phyloP scores from a whole-genome alignment of 2,888 invertebrate species.

The Phortica okadai region DNA sequence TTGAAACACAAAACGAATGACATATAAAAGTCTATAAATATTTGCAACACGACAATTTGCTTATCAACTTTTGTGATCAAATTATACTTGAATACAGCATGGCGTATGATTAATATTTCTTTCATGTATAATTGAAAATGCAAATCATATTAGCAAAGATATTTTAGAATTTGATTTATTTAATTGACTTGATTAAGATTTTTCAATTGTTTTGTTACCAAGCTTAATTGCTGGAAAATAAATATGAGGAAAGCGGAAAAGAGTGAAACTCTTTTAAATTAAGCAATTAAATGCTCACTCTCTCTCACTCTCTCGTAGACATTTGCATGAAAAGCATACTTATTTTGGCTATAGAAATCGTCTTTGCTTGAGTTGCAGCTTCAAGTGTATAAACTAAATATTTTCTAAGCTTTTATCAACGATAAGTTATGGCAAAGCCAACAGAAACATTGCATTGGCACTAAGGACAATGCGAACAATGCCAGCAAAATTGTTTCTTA shows the following conservation, averaged over 20 bases:
- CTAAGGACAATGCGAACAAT: not conserved
- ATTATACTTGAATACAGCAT: conserved; percentile 7
- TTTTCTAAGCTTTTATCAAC: not conserved
- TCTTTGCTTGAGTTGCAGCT: not conserved
- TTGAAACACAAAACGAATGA: not conserved
- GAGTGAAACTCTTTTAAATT: not conserved
- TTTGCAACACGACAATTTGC: not conserved
- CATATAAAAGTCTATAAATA: not conserved
- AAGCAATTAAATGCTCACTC: not conserved
- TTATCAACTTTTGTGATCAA: conserved; percentile 6
- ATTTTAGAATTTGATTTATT: not conserved
- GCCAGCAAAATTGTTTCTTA: not conserved
- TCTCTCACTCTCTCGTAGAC: too few species aligned
- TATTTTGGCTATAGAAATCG: not conserved
- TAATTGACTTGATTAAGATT: not conserved
- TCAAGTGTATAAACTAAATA: not conserved
- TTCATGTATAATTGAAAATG: conserved; percentile 12
- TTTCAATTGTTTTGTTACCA: not conserved
- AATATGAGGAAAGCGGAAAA: too few species aligned
- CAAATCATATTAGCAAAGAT: not conserved
- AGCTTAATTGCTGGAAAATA: too few species aligned
- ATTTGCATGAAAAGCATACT: too few species aligned
- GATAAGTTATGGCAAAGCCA: not conserved
- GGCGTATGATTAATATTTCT: conserved; percentile 21
- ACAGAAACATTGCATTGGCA: not conserved